phyloP scores from a whole-genome alignment of 1,140 invertebrate species.

The Lordiphosa mommai region DNA sequence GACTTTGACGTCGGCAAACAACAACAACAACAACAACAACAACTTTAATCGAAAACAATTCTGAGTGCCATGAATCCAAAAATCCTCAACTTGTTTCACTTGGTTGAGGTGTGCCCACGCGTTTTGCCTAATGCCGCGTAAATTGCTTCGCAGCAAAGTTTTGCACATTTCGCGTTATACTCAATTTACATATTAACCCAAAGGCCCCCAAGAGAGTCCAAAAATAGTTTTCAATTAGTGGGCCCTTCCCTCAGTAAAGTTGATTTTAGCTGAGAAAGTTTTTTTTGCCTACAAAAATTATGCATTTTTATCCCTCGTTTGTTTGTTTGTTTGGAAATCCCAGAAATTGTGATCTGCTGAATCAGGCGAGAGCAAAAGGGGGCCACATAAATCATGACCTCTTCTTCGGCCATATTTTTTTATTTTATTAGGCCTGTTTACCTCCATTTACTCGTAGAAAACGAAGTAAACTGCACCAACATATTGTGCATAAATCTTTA shows the following conservation, averaged over 20 bases:
- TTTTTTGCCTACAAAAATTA: constrained; percentile 59
- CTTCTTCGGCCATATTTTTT: constrained; percentile 51
- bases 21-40: too few species aligned
- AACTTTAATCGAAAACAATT: constrained; percentile 75
- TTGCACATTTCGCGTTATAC: constrained; percentile 73
- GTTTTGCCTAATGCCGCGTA: constrained; percentile 73
- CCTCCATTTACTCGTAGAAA: constrained; percentile 42
- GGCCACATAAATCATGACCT: constrained; percentile 38
- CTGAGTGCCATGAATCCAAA: not conserved
- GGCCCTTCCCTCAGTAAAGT: constrained; percentile 13
- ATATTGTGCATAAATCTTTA: constrained; percentile 74
- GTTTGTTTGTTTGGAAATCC: not conserved
- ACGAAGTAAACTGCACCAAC: constrained; percentile 18
- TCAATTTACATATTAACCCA: constrained; percentile 73
- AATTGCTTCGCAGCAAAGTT: constrained; percentile 74
- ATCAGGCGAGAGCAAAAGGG: constrained; percentile 19
- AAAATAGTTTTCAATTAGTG: constrained; percentile 76
- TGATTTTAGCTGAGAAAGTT: constrained; percentile 18
- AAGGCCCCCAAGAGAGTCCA: constrained; percentile 46
- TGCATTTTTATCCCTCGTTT: constrained; percentile 60
- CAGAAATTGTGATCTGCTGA: constrained; percentile 33
- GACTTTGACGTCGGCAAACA: constrained; percentile 70
- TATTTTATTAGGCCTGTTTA: constrained; percentile 62
- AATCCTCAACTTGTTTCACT: not conserved
- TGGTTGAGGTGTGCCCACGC: constrained; percentile 65